Evolutionary conservation across 2,113 vertebrate species (phyloP), one percentile per base, ranked within the genome.

Genomic region (Calyptommatus sinebrachiatus): DNA sequence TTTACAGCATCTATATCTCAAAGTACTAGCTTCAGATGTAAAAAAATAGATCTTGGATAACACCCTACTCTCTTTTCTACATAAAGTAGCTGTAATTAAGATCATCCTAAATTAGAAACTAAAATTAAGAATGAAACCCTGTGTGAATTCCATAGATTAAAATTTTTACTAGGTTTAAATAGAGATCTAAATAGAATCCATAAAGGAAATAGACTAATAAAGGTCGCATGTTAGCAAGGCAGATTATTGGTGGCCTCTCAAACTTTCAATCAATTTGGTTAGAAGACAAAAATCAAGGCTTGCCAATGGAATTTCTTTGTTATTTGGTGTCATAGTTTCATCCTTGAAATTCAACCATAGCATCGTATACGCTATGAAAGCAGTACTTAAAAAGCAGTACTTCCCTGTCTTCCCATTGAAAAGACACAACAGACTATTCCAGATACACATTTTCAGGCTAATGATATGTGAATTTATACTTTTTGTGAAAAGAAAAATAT

Each of bases 111-210:
- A 87, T 67, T 76, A 79, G 31, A 84, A 86, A 73, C 71, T 84
- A 79, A 88, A 91, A 87, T 89, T 57, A 84, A 78, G 86, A 79
- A 89, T 77, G 21, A 83, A 60, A 82, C 80, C 82, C 82, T 80
- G 84, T 48, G 86, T 72, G 77, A 84, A 86, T 83, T 57, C 65
- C 63, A 69, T 6, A 82, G 71, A 85, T 88, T 60, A 88, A n/a
- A n/a, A n/a, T n/a, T n/a, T n/a, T n/a, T n/a, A n/a, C n/a, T n/a
- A 62, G 81, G 85, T 87, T 90, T 85, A 85, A 87, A 77, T 2
- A 77, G 45, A 79, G 50, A 77, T 76, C 76, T 71, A 78, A 78
- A 74, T 71, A 63, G 31, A 83, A 50, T 70, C 84, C 57, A 80
- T 14, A 86, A 46, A 62, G 24, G 65, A 61, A 22, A 83, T 79